Conservation (phyloP, 64 coral and sea anemone species). For the Stichodactyla mertensii region DNA sequence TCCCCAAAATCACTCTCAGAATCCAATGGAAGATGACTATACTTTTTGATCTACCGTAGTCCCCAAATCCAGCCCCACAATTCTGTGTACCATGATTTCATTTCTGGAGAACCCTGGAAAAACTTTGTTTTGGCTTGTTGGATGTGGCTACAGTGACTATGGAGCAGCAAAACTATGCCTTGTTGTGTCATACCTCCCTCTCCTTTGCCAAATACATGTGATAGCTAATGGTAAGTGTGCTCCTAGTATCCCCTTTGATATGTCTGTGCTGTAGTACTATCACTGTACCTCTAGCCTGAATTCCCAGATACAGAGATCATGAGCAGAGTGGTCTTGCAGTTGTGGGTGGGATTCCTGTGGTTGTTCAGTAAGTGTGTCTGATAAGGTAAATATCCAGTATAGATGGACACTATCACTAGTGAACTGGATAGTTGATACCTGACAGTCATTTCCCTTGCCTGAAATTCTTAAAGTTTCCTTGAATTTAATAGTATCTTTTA, state of each 20-base stretch:
- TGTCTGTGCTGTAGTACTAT: not conserved
- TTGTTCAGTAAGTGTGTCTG: not conserved
- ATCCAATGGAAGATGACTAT: too few species aligned
- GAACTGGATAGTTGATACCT: conserved; percentile 36
- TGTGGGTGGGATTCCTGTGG: not conserved
- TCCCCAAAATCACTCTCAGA: too few species aligned
- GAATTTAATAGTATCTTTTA: not conserved
- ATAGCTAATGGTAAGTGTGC: too few species aligned
- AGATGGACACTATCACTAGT: conserved; percentile 54
- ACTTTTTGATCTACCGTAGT: too few species aligned
- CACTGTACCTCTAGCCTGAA: not conserved
- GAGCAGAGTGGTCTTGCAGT: not conserved
- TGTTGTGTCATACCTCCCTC: too few species aligned
- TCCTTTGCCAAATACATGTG: too few species aligned
- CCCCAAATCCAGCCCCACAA: too few species aligned
- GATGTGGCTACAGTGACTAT: too few species aligned
- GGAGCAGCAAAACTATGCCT: too few species aligned
- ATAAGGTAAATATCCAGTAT: conserved; percentile 46
- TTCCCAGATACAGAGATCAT: conserved; percentile 14
- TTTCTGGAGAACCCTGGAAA: too few species aligned
- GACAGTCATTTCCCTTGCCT: not conserved
- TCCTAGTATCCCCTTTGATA: not conserved
- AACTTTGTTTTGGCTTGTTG: too few species aligned
- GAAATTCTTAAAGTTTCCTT: not conserved
- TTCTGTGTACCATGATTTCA: too few species aligned